Evolutionary conservation across 2,888 invertebrate species (phyloP).

Genomic region (Drosophila mercatorum): DNA sequence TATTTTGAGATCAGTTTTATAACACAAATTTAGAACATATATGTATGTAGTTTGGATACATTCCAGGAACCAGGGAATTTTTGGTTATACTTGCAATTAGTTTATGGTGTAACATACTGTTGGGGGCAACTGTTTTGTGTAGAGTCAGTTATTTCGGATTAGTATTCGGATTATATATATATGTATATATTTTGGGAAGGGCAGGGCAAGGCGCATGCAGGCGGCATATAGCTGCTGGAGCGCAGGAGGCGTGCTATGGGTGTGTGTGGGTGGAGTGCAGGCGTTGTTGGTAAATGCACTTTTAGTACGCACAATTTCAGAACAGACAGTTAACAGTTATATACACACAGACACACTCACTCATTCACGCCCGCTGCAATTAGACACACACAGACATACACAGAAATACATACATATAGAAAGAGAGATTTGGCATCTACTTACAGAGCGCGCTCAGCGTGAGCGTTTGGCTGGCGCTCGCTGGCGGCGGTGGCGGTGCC

Average conservation of each 20-base stretch:
- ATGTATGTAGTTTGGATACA: not conserved
- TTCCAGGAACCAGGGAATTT: not conserved
- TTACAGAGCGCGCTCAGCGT: conserved; percentile 85
- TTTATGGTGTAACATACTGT: conserved; percentile 3
- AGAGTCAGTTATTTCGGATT: conserved; percentile 24
- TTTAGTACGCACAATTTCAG: conserved; percentile 11
- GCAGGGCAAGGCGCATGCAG: conserved; percentile 55
- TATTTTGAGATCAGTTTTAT: not conserved
- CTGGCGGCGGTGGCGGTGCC: conserved; percentile 65
- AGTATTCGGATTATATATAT: not conserved
- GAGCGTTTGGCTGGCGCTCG: conserved; percentile 72
- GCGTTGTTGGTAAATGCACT: conserved; percentile 4
- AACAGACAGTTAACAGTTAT: conserved; percentile 39
- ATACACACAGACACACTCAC: conserved; percentile 21
- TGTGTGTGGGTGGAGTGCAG: conserved; percentile 26
- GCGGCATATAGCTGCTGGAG: conserved; percentile 12
- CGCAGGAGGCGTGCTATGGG: not conserved
- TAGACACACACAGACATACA: conserved; percentile 18
- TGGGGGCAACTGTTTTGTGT: conserved; percentile 25
- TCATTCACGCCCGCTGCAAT: conserved; percentile 21
- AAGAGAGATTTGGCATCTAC: conserved; percentile 61
- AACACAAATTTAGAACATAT: not conserved
- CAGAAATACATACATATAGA: conserved; percentile 9
- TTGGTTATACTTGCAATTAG: not conserved
- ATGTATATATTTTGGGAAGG: not conserved